A percentile compares a stretch with the other conserved stretches of the same genome.
Evolutionary conservation across 2,797 vertebrate genomes (phyloP).

Genomic region (Rhynchonycteris naso): DNA sequence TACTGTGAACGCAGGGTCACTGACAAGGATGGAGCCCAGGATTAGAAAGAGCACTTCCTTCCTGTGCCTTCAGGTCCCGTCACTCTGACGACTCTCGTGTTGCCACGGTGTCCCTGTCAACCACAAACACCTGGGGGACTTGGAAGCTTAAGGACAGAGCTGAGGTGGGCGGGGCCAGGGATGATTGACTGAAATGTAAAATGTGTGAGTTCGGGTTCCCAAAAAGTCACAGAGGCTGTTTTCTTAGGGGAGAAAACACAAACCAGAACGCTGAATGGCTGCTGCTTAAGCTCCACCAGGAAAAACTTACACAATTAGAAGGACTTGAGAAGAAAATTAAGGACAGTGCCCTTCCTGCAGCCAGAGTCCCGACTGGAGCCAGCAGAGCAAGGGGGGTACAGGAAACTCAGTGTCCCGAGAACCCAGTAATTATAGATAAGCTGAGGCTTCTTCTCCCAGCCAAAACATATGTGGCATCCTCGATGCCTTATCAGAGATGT

Average conservation of each 20-base stretch:
- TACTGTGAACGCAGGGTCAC: neutral
- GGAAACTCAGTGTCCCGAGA: conserved; percentile 3
- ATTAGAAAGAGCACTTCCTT: neutral
- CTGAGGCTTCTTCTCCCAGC: conserved; percentile 29
- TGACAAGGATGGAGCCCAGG: neutral
- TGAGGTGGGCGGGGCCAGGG: neutral
- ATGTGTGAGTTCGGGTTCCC: neutral
- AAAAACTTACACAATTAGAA: conserved; percentile 2
- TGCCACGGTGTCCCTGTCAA: neutral
- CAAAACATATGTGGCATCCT: conserved; percentile 30
- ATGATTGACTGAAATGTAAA: neutral
- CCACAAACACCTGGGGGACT: neutral
- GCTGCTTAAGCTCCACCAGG: neutral
- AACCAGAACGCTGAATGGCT: neutral
- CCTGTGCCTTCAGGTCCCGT: neutral
- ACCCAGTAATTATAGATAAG: neutral
- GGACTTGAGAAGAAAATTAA: conserved; percentile 8
- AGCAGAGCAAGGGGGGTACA: neutral
- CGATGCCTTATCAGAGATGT: conserved; percentile 11
- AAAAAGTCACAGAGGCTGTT: conserved; percentile 22
- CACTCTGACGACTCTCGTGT: neutral
- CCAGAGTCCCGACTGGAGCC: conserved; percentile 27
- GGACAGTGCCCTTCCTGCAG: neutral
- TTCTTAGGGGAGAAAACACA: neutral
- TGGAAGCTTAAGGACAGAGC: neutral